Base-by-base conservation (phyloP, 1,140 invertebrate genomes). In the Chionoecetes opilio region DNA sequence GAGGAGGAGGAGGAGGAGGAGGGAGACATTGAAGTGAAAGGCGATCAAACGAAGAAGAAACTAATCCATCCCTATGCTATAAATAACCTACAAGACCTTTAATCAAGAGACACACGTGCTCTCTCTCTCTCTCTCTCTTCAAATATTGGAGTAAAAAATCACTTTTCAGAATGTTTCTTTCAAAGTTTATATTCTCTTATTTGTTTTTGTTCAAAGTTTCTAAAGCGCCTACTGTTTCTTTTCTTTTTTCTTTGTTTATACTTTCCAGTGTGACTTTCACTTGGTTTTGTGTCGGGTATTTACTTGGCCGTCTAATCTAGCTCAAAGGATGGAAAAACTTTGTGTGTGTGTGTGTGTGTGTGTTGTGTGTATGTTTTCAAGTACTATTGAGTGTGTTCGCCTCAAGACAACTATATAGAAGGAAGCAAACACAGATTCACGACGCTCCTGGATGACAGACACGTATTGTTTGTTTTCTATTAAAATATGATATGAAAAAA, bases 321-420 rank as follows among this genome's bases (percentile, higher is more conserved):
- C 53, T 2, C 21, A 14, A 8, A 2, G 21, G 53, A 21, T 63
- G 17, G 53, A 63, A 63, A 63, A 63, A 2, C 3, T 63, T 6
- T 86, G 31, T 86, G 84, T 86, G 84, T 86, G 84, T 86, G 84
- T 86, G 84, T 86, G 84, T 86, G 84, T 86, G 84, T 86, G 84
- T 86, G 84, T 86, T 86, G 2, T 86, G 84, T 86, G 84, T 11
- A 26, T 75, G n/a, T 75, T 17, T n/a, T 75, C 63, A 75, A 75
- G 63, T 1, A 26, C n/a, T 21, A 6, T 75, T 26, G n/a, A 17
- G 21, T 21, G 63, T 0, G 8, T 3, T 75, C 6, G 63, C n/a
- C 63, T 21, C n/a, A 75, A 21, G 1, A 75, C 46, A 0, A 53
- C 11, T 53, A 53, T 14, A 14, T 9, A 17, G 46, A 53, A 1